These are phyloP conservation scores for Drosophila biarmipes DNA, from an alignment of 1,140 invertebrate genomes.

Conservation along the genomic window DNA sequence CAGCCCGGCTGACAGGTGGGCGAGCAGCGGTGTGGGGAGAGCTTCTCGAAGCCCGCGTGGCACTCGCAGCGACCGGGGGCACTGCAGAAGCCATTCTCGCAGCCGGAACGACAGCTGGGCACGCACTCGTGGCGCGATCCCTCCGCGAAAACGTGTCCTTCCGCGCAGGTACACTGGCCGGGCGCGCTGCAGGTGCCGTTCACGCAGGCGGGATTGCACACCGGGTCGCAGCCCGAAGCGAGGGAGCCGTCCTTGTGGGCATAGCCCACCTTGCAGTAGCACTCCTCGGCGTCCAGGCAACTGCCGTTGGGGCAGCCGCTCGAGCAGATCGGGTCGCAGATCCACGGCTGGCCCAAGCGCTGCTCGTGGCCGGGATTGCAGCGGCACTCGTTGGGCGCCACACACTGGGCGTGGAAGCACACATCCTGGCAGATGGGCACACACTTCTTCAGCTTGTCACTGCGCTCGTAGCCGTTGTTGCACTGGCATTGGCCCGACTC, in stretches of 20 bases:
- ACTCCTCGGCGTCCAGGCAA: conserved; percentile 84
- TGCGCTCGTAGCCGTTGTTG: conserved; percentile 85
- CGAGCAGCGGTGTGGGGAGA: conserved; percentile 84
- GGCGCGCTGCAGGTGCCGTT: conserved; percentile 84
- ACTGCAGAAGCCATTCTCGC: conserved; percentile 75
- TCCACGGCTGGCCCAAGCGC: conserved; percentile 27
- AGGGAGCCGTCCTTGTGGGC: conserved; percentile 21
- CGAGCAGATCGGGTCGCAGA: conserved; percentile 71
- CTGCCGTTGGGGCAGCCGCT: conserved; percentile 66
- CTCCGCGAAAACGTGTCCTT: conserved; percentile 60
- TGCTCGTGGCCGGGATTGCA: conserved; percentile 83
- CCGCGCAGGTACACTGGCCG: conserved; percentile 84
- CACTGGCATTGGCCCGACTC: conserved; percentile 86
- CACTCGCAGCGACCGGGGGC: conserved; percentile 73
- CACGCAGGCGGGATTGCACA: conserved; percentile 72
- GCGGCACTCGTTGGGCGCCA: conserved; percentile 86
- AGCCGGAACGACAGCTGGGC: conserved; percentile 71
- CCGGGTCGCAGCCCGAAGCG: conserved; percentile 75
- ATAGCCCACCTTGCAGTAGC: conserved; percentile 80
- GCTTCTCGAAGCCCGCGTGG: conserved; percentile 62
- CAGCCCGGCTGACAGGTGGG: conserved; percentile 86
- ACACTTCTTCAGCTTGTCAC: conserved; percentile 85
- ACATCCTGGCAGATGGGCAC: conserved; percentile 86
- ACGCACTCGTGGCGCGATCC: conserved; percentile 57
- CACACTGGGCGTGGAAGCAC: conserved; percentile 87